Evolutionary conservation across 1,140 invertebrate genomes (phyloP).

Genomic region (Pectinophora gossypiella): DNA sequence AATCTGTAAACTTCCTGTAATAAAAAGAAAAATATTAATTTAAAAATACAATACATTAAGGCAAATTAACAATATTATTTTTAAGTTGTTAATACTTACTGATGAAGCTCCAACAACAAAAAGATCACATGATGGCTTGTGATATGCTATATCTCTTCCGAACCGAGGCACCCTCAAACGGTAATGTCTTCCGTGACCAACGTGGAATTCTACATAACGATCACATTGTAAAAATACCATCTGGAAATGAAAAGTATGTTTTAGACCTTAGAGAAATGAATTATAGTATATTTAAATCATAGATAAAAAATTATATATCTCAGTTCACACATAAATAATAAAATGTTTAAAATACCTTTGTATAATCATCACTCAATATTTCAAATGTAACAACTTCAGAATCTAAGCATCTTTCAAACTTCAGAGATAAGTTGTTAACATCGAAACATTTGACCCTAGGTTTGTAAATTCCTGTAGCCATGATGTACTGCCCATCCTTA

Average conservation of each 20-base stretch:
- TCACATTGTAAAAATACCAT: slow-evolving; percentile 88
- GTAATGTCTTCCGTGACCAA: slow-evolving; percentile 93
- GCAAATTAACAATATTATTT: neutral
- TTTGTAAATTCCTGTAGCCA: slow-evolving; percentile 97
- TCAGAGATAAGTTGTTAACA: slow-evolving; percentile 95
- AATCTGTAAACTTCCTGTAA: slow-evolving; percentile 92
- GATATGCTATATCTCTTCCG: slow-evolving; percentile 95
- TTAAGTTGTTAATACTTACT: slow-evolving; percentile 66
- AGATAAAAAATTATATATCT: slow-evolving; percentile 8
- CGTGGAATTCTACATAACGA: slow-evolving; percentile 97
- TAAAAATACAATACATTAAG: no score
- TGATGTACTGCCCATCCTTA: slow-evolving; percentile 94
- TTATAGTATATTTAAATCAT: no score
- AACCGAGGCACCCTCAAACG: slow-evolving; percentile 95
- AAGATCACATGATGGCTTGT: slow-evolving; percentile 92
- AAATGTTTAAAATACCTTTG: slow-evolving; percentile 74
- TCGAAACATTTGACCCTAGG: slow-evolving; percentile 97
- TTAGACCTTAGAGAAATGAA: no score
- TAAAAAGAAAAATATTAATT: no score
- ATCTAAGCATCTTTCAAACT: slow-evolving; percentile 99
- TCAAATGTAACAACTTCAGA: slow-evolving; percentile 94
- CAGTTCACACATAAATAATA: slow-evolving; percentile 9
- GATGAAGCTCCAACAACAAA: slow-evolving; percentile 91
- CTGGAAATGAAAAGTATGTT: slow-evolving; percentile 66
- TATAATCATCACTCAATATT: slow-evolving; percentile 93